Evolutionary conservation across 2,797 vertebrate species (phyloP), one percentile per base, ranked within the genome.

Genomic region (Lophotriccus pileatus): DNA sequence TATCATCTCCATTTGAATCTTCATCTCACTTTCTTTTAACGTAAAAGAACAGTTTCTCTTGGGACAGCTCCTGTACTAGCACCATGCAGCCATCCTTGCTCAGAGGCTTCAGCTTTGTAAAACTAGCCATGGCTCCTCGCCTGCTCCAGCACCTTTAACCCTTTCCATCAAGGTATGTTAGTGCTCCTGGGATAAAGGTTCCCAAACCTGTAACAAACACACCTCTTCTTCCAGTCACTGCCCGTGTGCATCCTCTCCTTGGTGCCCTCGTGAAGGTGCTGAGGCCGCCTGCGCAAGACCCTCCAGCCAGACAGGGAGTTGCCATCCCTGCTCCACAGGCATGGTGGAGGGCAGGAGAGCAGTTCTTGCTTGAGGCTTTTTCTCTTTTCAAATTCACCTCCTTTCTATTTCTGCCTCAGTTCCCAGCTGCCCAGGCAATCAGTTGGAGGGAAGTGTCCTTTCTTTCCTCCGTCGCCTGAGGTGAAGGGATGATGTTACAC

Each of bases 401-500:
- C 3, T 59, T 85, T 67, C n/a, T 64, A n/a, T 68, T 87, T 89
- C 41, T 73, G 34, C 2, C 0, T 53, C 63, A 36, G 30, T 49
- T 53, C 41, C 39, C 3, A 1, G 15, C 43, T 81, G 39, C 39
- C 46, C 80, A 63, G 67, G 32, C 25, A 43, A 12, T 46, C 30
- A 83, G 60, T 7, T 63, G 13, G 1, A 12, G 17, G 8, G 14
- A 1, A 6, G 39, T 37, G 32, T 34, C 46, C 55, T 62, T 70
- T 79, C 72, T 70, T 88, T 82, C 75, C 59, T 89, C 68, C 60
- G 37, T 50, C 6, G 68, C 58, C 91, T 41, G 69, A 64, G 79
- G 83, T 73, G 77, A 94, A 96, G 58, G 74, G 83, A 36, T 87
- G 80, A 78, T 66, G 76, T 93, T 93, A 85, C 62, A 53, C 28